Evolutionary conservation across 2,113 vertebrate species (phyloP).

Genomic region (Stegostoma tigrinum): DNA sequence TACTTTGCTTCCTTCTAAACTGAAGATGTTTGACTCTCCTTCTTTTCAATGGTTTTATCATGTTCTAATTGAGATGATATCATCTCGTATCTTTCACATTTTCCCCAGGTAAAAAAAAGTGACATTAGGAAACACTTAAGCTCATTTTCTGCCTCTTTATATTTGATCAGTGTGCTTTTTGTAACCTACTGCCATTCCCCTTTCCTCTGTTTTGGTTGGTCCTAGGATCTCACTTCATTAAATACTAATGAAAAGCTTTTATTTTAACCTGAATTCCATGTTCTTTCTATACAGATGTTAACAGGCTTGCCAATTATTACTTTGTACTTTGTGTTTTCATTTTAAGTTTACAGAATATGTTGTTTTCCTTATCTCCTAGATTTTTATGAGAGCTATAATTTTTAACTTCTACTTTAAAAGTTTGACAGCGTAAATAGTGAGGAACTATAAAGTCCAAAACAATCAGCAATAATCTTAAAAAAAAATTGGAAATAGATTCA

Average conservation of each 20-base stretch:
- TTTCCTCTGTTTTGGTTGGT: neutral
- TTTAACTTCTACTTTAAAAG: neutral
- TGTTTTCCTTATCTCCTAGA: neutral
- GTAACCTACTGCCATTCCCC: neutral
- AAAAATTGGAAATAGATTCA: neutral
- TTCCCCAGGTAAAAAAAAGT: neutral
- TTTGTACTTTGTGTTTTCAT: neutral
- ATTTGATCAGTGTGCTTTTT: neutral
- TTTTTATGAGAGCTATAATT: neutral
- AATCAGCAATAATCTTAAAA: neutral
- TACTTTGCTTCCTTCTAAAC: neutral
- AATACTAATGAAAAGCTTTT: neutral
- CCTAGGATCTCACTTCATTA: neutral
- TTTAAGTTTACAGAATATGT: neutral
- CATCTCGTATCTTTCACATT: neutral
- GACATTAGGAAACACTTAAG: neutral
- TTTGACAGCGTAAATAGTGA: neutral
- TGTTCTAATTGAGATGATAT: neutral
- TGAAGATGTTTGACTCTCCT: neutral
- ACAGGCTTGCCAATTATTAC: neutral
- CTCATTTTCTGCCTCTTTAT: neutral
- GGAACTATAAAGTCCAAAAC: neutral
- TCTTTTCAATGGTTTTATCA: neutral
- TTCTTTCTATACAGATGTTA: neutral
- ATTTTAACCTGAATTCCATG: neutral